These are phyloP conservation scores for Lasioglossum marginatum DNA, from an alignment of 2,888 invertebrate genomes.

Conservation along the genomic window DNA sequence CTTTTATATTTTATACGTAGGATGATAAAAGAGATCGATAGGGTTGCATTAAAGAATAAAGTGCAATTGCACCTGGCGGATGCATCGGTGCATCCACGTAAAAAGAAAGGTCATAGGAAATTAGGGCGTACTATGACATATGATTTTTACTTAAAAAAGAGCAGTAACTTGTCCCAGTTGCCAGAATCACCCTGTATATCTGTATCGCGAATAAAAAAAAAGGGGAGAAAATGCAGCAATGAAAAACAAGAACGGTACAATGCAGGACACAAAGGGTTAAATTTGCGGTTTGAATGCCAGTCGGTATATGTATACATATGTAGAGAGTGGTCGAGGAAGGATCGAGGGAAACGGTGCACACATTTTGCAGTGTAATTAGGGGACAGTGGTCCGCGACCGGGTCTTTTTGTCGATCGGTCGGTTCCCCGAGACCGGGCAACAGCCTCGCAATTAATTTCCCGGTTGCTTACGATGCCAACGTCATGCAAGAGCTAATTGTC, in stretches of 20 bases:
- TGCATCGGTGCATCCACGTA: too few relatives aligned
- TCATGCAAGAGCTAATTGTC: conserved; percentile 52
- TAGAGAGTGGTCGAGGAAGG: neutral
- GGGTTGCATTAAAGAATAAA: too few relatives aligned
- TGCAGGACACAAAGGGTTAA: neutral
- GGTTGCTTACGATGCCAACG: conserved; percentile 53
- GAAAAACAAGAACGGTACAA: neutral
- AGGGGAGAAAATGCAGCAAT: neutral
- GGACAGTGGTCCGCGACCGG: neutral
- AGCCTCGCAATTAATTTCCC: conserved; percentile 51
- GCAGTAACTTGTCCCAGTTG: too few relatives aligned
- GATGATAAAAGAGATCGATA: too few relatives aligned
- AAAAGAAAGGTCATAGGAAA: too few relatives aligned
- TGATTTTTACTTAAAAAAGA: too few relatives aligned
- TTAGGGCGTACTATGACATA: too few relatives aligned
- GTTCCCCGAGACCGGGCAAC: conserved; percentile 7
- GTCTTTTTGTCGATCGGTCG: conserved; percentile 35
- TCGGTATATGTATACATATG: neutral
- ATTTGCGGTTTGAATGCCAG: neutral
- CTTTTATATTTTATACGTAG: too few relatives aligned
- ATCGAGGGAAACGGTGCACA: neutral
- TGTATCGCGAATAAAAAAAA: neutral
- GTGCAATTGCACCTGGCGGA: too few relatives aligned
- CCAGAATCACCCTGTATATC: neutral
- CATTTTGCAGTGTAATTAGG: conserved; percentile 26